Base-by-base conservation (phyloP, 2,888 invertebrate genomes). In the Panopea generosa region DNA sequence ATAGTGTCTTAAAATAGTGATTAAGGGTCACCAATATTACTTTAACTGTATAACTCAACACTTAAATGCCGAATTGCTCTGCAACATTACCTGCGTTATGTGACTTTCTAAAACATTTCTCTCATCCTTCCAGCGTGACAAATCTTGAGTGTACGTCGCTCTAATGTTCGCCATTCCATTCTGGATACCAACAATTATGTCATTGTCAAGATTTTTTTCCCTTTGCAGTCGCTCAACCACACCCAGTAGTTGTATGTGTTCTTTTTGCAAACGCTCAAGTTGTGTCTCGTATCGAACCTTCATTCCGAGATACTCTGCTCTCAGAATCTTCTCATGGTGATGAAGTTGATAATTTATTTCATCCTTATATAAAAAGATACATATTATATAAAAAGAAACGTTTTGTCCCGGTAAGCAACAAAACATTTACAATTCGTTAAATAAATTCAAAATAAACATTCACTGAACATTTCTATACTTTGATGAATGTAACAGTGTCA, bases 211-310 rank as follows among this genome's bases (percentile, higher is more conserved):
- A 18, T 85, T 82, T 22, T 83, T 84, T 70, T 89, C 88, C 49
- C 80, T 81, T 68, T 88, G 86, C 16, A 90, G 76, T 45, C 78
- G 84, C 45, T 88, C 87, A 9, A 87, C 77, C 22, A 77, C 77
- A 1, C 20, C 14, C 18, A 61, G 38, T n/a, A 69, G 40, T 18
- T 55, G 47, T 33, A 65, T 29, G 40, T 65, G 65, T 22, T 65
- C 65, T 47, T 45, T 55, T 45, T 65, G 55, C 49, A 75, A 73
- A 27, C 86, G 85, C 45, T 89, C 89, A n/a, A 89, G 63, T 26
- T 87, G 82, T 0, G 88, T 86, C 61, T 90, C 90, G 59, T 89
- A 89, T 11, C 89, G 77, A 7, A 89, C 87, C 61, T 90, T 89
- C 86, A 89, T 87, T 52, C 88, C 87, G 62, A 88, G 71, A 57